phyloP scores from a whole-genome alignment of 2,113 vertebrate species.

The Sander vitreus region DNA sequence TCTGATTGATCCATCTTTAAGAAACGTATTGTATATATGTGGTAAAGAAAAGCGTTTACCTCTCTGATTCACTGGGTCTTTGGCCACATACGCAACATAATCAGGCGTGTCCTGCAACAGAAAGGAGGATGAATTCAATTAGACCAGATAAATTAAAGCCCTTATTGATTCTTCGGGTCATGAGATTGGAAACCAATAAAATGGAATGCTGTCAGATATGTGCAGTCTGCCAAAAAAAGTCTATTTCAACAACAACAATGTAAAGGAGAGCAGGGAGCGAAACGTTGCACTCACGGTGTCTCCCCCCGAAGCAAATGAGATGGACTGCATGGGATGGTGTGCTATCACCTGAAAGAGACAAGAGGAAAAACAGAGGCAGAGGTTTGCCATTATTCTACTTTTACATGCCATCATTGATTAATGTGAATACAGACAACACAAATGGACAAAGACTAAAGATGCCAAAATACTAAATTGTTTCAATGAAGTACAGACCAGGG shows the following conservation, averaged over 20 bases:
- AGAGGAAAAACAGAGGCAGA: constrained; percentile 4
- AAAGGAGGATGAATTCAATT: constrained; percentile 35
- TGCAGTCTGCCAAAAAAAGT: constrained; percentile 23
- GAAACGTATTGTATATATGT: background rate
- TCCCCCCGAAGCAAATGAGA: constrained; percentile 92
- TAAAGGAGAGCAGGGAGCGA: constrained; percentile 7
- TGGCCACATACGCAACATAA: constrained; percentile 87
- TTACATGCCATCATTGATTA: background rate
- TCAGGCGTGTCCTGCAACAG: constrained; percentile 89
- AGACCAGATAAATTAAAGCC: constrained; percentile 29
- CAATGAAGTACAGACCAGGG: background rate
- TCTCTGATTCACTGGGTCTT: constrained; percentile 88
- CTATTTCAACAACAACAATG: constrained; percentile 23
- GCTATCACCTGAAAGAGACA: constrained; percentile 87
- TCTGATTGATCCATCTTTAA: background rate
- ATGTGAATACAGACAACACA: background rate
- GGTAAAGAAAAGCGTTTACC: constrained; percentile 65
- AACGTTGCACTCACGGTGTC: constrained; percentile 83
- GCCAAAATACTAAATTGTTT: background rate
- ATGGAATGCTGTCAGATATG: constrained; percentile 14
- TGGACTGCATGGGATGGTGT: constrained; percentile 91
- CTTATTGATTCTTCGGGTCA: constrained; percentile 40
- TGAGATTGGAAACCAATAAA: constrained; percentile 43
- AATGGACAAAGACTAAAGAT: background rate
- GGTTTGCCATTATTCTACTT: background rate